These are phyloP conservation scores for Atta colombica DNA, from an alignment of 1,140 invertebrate species.

Conservation along the genomic window DNA sequence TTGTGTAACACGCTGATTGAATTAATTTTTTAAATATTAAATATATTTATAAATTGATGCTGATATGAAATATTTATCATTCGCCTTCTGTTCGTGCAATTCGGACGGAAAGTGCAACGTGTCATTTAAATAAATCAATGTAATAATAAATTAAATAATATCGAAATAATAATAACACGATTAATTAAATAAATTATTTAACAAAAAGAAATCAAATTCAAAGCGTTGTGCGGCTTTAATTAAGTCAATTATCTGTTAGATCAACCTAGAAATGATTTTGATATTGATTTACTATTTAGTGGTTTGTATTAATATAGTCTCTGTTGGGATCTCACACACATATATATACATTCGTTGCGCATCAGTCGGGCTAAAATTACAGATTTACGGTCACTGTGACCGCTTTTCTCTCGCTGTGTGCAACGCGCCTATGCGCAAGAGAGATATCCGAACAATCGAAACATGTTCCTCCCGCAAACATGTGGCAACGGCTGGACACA, in stretches of 20 bases:
- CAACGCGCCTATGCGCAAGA: conserved; percentile 38
- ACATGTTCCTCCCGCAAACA: conserved; percentile 21
- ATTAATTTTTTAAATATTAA: not conserved
- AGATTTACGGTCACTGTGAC: conserved; percentile 51
- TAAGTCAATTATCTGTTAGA: not conserved
- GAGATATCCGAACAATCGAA: conserved; percentile 26
- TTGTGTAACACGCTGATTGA: not conserved
- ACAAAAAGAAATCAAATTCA: not conserved
- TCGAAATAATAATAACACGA: not conserved
- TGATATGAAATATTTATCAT: not conserved
- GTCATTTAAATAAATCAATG: not conserved
- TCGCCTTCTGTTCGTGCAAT: not conserved
- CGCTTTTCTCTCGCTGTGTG: conserved; percentile 47
- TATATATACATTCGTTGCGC: conserved; percentile 6
- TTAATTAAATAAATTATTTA: conserved; percentile 1
- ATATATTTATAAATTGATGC: not conserved
- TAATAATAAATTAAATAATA: not conserved
- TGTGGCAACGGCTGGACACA: conserved; percentile 5
- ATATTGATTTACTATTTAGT: conserved; percentile 43
- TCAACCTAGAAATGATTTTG: not conserved
- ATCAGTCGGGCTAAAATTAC: conserved; percentile 56
- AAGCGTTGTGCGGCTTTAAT: not conserved
- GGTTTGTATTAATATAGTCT: conserved; percentile 39
- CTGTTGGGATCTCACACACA: not conserved
- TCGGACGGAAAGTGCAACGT: not conserved